Evolutionary conservation across 2,113 vertebrate genomes (phyloP).

Genomic region (Pseudopipra pipra): DNA sequence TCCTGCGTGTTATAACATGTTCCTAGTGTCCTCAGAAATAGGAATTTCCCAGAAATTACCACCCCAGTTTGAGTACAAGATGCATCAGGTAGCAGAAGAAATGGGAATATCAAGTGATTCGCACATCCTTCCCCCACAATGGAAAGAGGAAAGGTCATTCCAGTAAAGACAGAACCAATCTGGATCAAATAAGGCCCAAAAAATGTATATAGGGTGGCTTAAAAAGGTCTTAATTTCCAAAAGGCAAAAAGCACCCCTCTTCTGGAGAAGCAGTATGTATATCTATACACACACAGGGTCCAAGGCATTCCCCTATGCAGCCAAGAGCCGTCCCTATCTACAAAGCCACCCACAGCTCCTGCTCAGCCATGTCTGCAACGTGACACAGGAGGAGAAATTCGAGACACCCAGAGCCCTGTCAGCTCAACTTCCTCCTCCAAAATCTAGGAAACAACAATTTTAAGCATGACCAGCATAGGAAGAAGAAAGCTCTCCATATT

Average conservation of each 20-base stretch:
- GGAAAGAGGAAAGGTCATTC: background rate
- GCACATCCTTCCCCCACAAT: accelerated
- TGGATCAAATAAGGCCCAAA: background rate
- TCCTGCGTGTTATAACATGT: background rate
- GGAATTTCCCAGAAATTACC: background rate
- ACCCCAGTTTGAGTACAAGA: background rate
- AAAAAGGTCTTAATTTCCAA: background rate
- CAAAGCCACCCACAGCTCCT: background rate
- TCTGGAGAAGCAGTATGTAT: background rate
- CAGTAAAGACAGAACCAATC: background rate
- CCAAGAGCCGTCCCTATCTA: background rate
- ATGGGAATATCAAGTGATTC: background rate
- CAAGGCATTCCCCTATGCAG: background rate
- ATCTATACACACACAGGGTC: background rate
- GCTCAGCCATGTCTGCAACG: accelerated
- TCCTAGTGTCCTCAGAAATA: background rate
- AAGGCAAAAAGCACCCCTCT: background rate
- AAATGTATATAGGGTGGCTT: background rate
- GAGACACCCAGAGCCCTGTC: background rate
- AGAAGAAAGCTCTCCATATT: background rate
- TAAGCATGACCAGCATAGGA: background rate
- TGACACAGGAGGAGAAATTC: background rate
- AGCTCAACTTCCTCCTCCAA: background rate
- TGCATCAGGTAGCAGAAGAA: background rate
- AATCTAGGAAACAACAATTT: background rate